Evolutionary conservation across 2,888 invertebrate genomes (phyloP), one percentile per base, ranked within the genome.

Genomic region (Acrobasis repandana): DNA sequence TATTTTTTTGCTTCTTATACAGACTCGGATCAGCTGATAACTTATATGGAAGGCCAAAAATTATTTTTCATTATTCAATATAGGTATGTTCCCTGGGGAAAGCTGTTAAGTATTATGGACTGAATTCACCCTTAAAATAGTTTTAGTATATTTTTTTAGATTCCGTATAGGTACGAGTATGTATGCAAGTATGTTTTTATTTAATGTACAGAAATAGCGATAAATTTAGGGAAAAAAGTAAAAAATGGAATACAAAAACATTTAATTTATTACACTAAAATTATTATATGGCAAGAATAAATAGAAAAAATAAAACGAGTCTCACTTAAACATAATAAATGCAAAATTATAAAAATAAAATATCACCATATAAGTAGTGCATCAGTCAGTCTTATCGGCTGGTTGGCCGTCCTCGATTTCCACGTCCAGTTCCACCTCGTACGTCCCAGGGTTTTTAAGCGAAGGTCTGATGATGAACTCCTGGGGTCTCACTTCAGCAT

Each of bases 401-500:
- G 90, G 88, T 46, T 85, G 85, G 5, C 86, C 91, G 43, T 91
- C 91, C 52, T 92, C 91, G 0, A 90, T 81, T 3, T 90, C 79
- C 51, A 90, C 85, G 58, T 90, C 86, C 58, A 90, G 88, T 65
- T 90, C 83, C 10, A 90, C 88, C 65, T 90, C 90, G 57, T 83
- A 90, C 0, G 88, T 89, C 5, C 90, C 90, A 0, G 90, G 90
- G 58, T 88, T 88, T 18, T 86, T 84, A 15, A 76, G 73, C 1
- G 90, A 90, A 0, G 87, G 89, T 47, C 84, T 75, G 48, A 85
- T 85, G 18, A 86, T 83, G 46, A 88, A 85, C 79, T 63, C 83
- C 86, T 0, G 91, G 83, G 63, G 93, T 88, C 14, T 90, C 85
- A 2, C 86, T 74, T 4, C 54, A 15, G 90, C 85, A 60, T 93